These are phyloP conservation scores for Aleiodes leptofemur DNA, from an alignment of 2,888 invertebrate species.

Conservation along the genomic window DNA sequence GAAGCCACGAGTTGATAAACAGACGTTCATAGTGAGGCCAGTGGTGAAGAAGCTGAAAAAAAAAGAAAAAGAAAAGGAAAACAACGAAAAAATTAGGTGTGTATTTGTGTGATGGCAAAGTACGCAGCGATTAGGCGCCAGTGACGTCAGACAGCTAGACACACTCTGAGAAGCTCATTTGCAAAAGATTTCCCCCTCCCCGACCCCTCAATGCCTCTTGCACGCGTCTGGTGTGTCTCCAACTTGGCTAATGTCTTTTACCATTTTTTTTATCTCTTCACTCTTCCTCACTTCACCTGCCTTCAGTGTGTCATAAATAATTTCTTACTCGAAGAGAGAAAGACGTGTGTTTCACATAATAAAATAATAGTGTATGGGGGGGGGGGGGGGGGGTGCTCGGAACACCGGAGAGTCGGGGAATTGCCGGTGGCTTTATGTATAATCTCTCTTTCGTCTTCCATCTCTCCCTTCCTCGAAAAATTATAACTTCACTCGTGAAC, in stretches of 20 bases:
- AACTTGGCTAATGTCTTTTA: slow-evolving; percentile 27
- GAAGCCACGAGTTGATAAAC: slow-evolving; percentile 4
- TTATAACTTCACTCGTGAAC: too few species aligned
- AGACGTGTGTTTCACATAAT: slow-evolving; percentile 10
- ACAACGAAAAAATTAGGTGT: slow-evolving; percentile 16
- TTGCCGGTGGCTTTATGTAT: background rate
- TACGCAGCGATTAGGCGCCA: slow-evolving; percentile 68
- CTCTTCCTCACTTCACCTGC: background rate
- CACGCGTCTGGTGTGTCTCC: slow-evolving; percentile 25
- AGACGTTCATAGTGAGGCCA: background rate
- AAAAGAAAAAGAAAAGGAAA: background rate
- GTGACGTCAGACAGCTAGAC: slow-evolving; percentile 65
- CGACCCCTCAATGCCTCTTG: slow-evolving; percentile 6
- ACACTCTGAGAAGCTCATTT: slow-evolving; percentile 52
- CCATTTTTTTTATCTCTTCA: background rate
- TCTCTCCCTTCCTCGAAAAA: too few species aligned
- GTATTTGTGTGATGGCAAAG: slow-evolving; percentile 50
- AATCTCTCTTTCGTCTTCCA: too few species aligned
- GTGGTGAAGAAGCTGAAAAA: background rate
- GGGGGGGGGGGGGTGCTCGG: too few species aligned
- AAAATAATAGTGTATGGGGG: too few species aligned
- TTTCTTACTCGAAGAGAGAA: slow-evolving; percentile 30
- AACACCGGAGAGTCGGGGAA: background rate
- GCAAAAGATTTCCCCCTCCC: slow-evolving; percentile 45
- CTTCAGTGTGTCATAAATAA: slow-evolving; percentile 18